Percentiles rank a stretch among this genome's conserved stretches.
Evolutionary conservation across 2,888 invertebrate species (phyloP).

Genomic region (Psococerastis gibbosa): DNA sequence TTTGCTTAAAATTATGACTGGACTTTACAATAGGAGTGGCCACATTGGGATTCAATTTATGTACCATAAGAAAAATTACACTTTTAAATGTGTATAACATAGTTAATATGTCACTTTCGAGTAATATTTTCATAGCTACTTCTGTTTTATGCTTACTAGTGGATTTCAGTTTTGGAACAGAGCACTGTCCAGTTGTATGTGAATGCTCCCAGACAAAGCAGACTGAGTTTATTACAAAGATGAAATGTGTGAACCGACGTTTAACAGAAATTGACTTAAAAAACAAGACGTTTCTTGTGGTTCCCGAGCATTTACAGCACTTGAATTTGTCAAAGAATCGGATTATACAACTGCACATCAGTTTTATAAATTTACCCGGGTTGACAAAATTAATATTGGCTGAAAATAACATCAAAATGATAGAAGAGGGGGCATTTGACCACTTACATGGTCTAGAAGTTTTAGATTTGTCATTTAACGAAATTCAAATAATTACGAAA

Average conservation of each 20-base stretch:
- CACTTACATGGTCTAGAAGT: constrained; percentile 50
- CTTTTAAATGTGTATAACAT: too few relatives aligned
- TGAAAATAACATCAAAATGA: constrained; percentile 51
- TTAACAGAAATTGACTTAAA: not conserved
- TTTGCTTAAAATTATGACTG: too few relatives aligned
- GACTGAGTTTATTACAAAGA: too few relatives aligned
- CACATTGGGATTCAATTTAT: too few relatives aligned
- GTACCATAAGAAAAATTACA: too few relatives aligned
- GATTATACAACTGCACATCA: constrained; percentile 10
- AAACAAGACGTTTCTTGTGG: not conserved
- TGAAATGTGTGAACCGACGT: not conserved
- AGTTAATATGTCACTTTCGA: too few relatives aligned
- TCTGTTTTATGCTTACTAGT: too few relatives aligned
- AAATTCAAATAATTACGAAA: constrained; percentile 45
- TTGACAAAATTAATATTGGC: constrained; percentile 38
- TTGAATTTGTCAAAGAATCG: not conserved
- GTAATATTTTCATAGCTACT: too few relatives aligned
- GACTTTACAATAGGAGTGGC: too few relatives aligned
- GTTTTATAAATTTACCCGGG: constrained; percentile 28
- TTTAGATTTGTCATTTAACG: constrained; percentile 49
- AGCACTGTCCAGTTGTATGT: not conserved
- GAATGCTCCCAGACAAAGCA: not conserved
- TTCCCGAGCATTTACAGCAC: not conserved
- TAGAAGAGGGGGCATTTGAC: constrained; percentile 56
- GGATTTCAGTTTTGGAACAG: too few relatives aligned